Evolutionary conservation across 2,113 vertebrate genomes (phyloP).

Genomic region (Zootoca vivipara): DNA sequence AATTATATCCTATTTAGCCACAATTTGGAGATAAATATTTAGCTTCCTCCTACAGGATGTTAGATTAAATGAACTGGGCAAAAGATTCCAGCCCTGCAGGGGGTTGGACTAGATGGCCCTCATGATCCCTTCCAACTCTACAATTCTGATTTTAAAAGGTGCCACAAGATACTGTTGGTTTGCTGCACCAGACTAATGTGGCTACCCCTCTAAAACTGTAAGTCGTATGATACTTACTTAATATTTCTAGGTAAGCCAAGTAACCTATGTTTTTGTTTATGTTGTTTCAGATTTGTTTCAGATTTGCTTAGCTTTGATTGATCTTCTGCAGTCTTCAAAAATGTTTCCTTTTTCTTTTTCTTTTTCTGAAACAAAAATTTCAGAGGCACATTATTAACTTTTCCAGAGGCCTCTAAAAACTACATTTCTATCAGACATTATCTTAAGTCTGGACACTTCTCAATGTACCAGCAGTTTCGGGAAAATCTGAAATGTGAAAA

Average conservation of each 20-base stretch:
- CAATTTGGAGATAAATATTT: not conserved
- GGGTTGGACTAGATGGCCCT: no score
- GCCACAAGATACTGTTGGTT: not conserved
- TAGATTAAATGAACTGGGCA: not conserved
- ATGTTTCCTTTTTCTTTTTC: constrained; percentile 71
- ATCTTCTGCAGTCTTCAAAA: constrained; percentile 65
- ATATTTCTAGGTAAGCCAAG: constrained; percentile 70
- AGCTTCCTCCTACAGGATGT: not conserved
- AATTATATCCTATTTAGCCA: no score
- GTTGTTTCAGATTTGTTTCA: constrained; percentile 73
- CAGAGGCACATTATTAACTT: constrained; percentile 60
- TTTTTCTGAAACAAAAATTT: constrained; percentile 75
- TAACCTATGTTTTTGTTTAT: constrained; percentile 67
- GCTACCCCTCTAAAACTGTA: not conserved
- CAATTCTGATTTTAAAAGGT: not conserved
- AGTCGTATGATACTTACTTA: constrained; percentile 72
- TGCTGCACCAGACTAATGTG: not conserved
- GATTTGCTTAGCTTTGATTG: constrained; percentile 66
- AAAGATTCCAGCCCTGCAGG: no score
- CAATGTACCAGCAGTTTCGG: not conserved
- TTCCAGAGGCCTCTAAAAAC: constrained; percentile 8
- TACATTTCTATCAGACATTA: constrained; percentile 29
- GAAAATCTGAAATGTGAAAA: not conserved
- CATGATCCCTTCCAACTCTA: not conserved
- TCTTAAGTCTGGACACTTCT: not conserved